Percentiles rank a stretch among this genome's conserved stretches.
Conservation (phyloP, 2,797 vertebrate species). For the Falco concolor region DNA sequence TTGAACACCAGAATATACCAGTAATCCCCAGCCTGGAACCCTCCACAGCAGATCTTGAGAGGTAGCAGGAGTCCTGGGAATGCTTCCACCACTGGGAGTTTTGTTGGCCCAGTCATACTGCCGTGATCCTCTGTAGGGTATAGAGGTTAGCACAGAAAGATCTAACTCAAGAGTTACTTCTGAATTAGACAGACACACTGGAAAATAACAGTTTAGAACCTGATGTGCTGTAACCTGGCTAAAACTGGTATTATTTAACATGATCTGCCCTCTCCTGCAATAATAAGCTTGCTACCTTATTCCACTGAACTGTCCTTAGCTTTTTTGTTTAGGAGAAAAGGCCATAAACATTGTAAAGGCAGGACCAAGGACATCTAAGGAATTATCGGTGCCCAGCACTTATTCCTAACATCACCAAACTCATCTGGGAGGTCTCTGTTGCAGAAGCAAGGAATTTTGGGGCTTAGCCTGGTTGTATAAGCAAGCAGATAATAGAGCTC, state of each 20-base stretch:
- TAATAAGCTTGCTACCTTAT: background rate
- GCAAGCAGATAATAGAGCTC: background rate
- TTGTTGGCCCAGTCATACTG: background rate
- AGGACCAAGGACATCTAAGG: background rate
- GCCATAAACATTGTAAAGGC: background rate
- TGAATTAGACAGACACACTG: background rate
- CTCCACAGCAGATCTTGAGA: background rate
- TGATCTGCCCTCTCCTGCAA: background rate
- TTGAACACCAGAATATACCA: background rate
- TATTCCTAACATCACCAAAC: background rate
- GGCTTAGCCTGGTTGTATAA: background rate
- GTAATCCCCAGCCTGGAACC: background rate
- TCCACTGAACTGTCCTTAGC: background rate
- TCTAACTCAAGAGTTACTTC: background rate
- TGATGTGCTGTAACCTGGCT: background rate
- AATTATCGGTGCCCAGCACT: background rate
- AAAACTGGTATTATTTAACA: background rate
- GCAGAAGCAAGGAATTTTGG: background rate
- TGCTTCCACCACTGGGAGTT: background rate
- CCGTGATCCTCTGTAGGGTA: background rate
- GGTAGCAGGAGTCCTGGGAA: background rate
- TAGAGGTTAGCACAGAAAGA: background rate
- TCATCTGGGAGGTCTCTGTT: background rate
- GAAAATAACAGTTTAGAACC: background rate
- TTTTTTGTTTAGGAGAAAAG: background rate